Evolutionary conservation across 2,113 vertebrate genomes (phyloP), one percentile per base, ranked within the genome.

Genomic region (Pituophis catenifer): DNA sequence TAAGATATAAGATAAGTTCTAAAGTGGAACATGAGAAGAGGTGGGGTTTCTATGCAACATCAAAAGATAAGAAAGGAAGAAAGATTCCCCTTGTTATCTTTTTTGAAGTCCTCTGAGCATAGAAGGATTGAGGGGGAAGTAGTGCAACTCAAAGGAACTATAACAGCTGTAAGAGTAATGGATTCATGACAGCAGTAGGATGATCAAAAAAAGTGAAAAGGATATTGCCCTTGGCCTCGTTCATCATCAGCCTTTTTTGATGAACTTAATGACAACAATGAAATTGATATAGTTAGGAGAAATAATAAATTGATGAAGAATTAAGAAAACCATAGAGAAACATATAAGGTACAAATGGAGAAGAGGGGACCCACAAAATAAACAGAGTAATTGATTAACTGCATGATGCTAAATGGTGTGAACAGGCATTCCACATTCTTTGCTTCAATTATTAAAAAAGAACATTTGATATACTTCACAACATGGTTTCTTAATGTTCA

Each of bases 251-350:
- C 1, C 48, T 23, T 86, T 95, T 92, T 89, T 93, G 92, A 3
- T 70, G 54, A 95, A 92, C 59, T 89, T 88, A 59, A 24, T 21
- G 53, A 92, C 93, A 89, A n/a, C 55, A 58, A 1, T 89, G 90
- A 62, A 86, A 19, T 90, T 91, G 50, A 93, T 93, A 90, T 9
- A 90, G 53, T 94, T 57, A 86, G 11, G 29, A 54, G 55, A 95
- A 94, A 91, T 85, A 92, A 85, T 26, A 94, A 26, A 90, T 15
- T 94, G 86, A 24, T 94, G 94, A 38, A 90, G 93, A 94, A 92
- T 19, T 53, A 3, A 92, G 10, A 75, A 33, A 93, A 38, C 75
- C 91, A 54, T 86, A 91, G 21, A 91, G 26, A n/a, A 88, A 21
- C 93, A 24, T 91, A 92, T 23, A 86, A 88, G 90, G 81, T 93